Evolutionary conservation across 2,888 invertebrate species (phyloP).

Genomic region (Ryuthela nishihirai): DNA sequence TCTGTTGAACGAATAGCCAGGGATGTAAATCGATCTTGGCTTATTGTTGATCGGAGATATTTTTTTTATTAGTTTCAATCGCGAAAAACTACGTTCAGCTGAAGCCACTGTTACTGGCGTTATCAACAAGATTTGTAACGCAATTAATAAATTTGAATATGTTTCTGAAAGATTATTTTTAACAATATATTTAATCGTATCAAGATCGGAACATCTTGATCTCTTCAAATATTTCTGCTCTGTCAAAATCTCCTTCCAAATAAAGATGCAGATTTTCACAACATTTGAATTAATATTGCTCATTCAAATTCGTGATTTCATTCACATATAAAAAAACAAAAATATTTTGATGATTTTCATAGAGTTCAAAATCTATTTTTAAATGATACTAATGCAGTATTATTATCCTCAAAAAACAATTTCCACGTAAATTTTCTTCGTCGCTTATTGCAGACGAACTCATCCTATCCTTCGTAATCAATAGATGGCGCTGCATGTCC

Average conservation of each 20-base stretch:
- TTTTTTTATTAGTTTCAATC: too few species aligned
- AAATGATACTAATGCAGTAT: constrained; percentile 2
- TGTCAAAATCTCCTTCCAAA: background rate
- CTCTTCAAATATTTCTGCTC: constrained; percentile 1
- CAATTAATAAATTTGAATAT: too few species aligned
- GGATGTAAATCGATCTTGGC: background rate
- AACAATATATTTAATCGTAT: too few species aligned
- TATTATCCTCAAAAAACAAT: constrained; percentile 1
- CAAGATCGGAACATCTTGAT: background rate
- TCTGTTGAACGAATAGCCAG: constrained; percentile 2
- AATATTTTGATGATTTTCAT: constrained; percentile 1
- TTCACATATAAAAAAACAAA: constrained; percentile 1
- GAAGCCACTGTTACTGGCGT: background rate
- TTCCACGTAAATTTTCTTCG: background rate
- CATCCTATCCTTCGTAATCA: background rate
- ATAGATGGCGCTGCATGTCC: too few species aligned
- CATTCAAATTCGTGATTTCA: background rate
- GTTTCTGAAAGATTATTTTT: too few species aligned
- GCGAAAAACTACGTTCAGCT: too few species aligned
- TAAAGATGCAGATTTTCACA: constrained; percentile 1
- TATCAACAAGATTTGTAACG: too few species aligned
- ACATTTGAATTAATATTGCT: constrained; percentile 1
- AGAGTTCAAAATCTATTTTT: constrained; percentile 3
- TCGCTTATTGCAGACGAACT: background rate
- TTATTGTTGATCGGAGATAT: too few species aligned